Conservation (phyloP, 2,113 vertebrate species). For the Orthochromis malagaraziensis region DNA sequence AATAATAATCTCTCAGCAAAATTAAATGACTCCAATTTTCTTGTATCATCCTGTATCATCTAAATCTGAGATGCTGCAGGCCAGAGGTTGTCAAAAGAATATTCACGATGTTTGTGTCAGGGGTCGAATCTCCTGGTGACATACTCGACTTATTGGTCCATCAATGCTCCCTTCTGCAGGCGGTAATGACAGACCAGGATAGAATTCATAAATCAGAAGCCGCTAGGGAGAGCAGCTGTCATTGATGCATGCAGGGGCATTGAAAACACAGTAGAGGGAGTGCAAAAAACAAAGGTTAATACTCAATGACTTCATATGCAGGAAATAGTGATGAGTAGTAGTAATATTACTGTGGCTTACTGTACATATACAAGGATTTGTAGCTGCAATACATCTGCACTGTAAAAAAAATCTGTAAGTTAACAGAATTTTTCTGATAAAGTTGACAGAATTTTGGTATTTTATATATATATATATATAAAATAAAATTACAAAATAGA, state of each 20-base stretch:
- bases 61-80: slow-evolving; percentile 7
- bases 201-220: slow-evolving; percentile 60
- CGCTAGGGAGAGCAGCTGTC: slow-evolving; percentile 30
- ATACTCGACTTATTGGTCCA: slow-evolving; percentile 47
- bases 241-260: slow-evolving; percentile 42
- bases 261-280: slow-evolving; percentile 28
- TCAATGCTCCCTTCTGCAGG: slow-evolving; percentile 47
- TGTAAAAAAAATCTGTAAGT: not conserved
- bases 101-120: slow-evolving; percentile 43
- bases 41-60: not conserved
- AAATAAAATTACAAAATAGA: not conserved
- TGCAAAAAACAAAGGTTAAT: slow-evolving; percentile 25
- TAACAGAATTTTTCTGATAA: not conserved
- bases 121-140: slow-evolving; percentile 31
- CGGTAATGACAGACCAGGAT: slow-evolving; percentile 45
- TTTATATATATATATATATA: not conserved
- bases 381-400: not conserved
- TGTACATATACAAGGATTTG: not conserved
- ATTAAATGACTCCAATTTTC: not conserved
- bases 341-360: not conserved
- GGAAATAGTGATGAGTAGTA: slow-evolving; percentile 1
- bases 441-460: not conserved
- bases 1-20: not conserved
- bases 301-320: slow-evolving; percentile 18
- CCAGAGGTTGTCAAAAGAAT: slow-evolving; percentile 42